These are phyloP conservation scores for Geococcyx californianus DNA, from an alignment of 2,113 vertebrate species.

Conservation along the genomic window DNA sequence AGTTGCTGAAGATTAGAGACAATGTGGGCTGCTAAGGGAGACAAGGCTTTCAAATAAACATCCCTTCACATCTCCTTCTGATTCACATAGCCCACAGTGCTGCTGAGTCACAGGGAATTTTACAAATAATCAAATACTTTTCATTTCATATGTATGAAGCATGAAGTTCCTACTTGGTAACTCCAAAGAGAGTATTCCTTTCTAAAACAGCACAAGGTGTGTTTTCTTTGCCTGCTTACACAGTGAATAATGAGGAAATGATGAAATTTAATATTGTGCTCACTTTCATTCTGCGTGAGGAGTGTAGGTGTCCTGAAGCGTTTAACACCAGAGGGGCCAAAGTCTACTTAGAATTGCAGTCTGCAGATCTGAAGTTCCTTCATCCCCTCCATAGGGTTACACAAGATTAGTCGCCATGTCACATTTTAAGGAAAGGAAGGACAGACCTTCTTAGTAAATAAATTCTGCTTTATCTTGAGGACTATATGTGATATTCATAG, in stretches of 20 bases:
- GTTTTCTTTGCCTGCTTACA: conserved; percentile 41
- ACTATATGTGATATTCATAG: neutral
- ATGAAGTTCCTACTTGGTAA: neutral
- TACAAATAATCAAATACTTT: conserved; percentile 60
- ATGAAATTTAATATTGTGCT: neutral
- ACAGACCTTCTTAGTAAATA: neutral
- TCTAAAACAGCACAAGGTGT: neutral
- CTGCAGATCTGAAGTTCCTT: neutral
- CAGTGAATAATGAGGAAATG: conserved; percentile 28
- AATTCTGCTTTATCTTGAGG: neutral
- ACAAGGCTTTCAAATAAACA: conserved; percentile 47
- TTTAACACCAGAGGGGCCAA: neutral
- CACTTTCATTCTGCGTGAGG: neutral
- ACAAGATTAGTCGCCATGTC: neutral
- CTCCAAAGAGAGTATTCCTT: neutral
- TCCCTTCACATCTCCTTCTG: conserved; percentile 13
- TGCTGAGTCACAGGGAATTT: conserved; percentile 30
- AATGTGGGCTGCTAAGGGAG: conserved; percentile 2
- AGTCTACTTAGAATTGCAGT: neutral
- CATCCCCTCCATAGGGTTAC: neutral
- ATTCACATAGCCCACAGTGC: conserved; percentile 1
- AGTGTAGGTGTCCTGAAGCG: neutral
- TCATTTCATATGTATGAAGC: conserved; percentile 7
- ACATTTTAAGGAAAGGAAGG: neutral
- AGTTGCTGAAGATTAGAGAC: neutral